Percentiles rank a stretch among this genome's conserved stretches.
Evolutionary conservation across 2,113 vertebrate genomes (phyloP).

Genomic region (Gallinago paraguaiae): DNA sequence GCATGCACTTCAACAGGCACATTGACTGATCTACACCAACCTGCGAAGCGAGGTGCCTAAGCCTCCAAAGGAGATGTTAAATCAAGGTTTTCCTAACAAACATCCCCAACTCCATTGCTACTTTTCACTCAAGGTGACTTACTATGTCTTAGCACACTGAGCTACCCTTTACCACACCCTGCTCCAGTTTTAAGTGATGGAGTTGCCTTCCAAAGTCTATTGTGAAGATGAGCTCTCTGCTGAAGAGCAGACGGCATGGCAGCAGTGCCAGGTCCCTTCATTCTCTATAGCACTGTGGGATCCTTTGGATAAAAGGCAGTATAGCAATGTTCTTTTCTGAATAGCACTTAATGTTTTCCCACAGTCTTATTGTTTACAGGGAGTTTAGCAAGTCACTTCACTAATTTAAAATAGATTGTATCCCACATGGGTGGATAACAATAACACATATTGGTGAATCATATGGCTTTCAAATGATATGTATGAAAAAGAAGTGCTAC

Average conservation of each 20-base stretch:
- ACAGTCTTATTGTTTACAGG: conserved; percentile 71
- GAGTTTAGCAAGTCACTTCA: conserved; percentile 65
- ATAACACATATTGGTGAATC: conserved; percentile 71
- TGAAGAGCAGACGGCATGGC: neutral
- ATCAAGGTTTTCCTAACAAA: neutral
- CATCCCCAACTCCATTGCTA: neutral
- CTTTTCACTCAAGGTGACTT: neutral
- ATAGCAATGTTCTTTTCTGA: conserved; percentile 65
- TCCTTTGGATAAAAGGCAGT: conserved; percentile 58
- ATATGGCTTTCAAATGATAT: conserved; percentile 68
- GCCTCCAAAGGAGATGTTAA: neutral
- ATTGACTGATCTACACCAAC: neutral
- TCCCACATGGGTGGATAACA: conserved; percentile 68
- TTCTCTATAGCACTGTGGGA: conserved; percentile 61
- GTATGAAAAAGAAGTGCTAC: conserved; percentile 65
- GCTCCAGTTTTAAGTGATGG: neutral
- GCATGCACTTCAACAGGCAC: neutral
- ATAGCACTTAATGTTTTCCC: conserved; percentile 70
- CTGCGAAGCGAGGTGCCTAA: neutral
- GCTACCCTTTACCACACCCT: neutral
- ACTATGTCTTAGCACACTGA: neutral
- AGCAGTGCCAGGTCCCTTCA: conserved; percentile 48
- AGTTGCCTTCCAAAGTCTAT: neutral
- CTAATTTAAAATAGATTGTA: conserved; percentile 70
- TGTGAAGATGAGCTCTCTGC: conserved; percentile 16